Conservation (phyloP, 2,888 invertebrate genomes). For the Melolontha melolontha region DNA sequence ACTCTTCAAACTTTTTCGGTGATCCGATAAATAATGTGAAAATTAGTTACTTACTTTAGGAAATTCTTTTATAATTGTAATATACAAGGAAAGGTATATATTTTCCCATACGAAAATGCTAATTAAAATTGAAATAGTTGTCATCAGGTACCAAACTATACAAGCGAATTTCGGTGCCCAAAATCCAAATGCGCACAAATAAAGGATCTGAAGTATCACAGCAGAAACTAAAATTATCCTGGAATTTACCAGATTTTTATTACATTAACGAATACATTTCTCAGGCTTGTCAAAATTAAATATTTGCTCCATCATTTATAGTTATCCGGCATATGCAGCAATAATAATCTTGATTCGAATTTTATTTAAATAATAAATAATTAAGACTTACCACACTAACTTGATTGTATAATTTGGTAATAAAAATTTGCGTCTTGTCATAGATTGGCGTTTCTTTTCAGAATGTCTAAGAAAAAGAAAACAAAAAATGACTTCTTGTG, state of each 20-base stretch:
- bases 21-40: no score
- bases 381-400: slow-evolving; percentile 26
- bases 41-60: slow-evolving; percentile 1
- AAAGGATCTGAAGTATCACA: slow-evolving; percentile 39
- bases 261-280: no score
- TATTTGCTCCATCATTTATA: no score
- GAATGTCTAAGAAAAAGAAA: slow-evolving; percentile 20
- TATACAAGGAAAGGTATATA: slow-evolving; percentile 22
- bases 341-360: no score
- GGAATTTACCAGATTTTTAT: no score
- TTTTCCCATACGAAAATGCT: slow-evolving; percentile 49
- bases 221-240: slow-evolving; percentile 41
- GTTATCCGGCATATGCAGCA: no score
- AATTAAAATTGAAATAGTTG: slow-evolving; percentile 44
- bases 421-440: background rate
- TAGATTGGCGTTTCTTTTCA: background rate
- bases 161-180: slow-evolving; percentile 43
- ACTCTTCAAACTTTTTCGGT: no score
- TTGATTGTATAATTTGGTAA: slow-evolving; percentile 7
- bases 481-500: background rate
- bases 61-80: background rate
- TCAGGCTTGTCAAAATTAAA: no score
- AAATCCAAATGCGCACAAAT: slow-evolving; percentile 48
- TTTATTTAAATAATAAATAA: no score
- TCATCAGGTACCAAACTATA: slow-evolving; percentile 44